phyloP scores from a whole-genome alignment of 2,797 vertebrate genomes.

The Molossus molossus region DNA sequence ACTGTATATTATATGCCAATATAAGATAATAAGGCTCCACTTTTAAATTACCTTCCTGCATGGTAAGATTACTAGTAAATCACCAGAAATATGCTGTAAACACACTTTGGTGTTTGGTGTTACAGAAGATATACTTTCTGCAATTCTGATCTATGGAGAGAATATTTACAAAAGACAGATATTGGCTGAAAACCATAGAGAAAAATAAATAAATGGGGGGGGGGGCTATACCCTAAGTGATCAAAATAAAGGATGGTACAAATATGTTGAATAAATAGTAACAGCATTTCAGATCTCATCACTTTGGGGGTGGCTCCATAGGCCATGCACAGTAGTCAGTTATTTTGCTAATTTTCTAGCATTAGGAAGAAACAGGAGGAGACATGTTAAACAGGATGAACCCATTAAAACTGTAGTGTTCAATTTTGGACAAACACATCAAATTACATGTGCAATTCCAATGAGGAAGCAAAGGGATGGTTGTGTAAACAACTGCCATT shows the following conservation, averaged over 20 bases:
- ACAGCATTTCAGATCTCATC: neutral
- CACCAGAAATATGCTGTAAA: neutral
- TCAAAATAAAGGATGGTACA: neutral
- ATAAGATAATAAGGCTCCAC: neutral
- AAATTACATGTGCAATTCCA: neutral
- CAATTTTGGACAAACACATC: neutral
- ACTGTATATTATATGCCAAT: neutral
- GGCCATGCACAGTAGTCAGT: neutral
- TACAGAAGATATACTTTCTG: conserved; percentile 11
- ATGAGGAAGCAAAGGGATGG: neutral
- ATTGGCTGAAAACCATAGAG: conserved; percentile 8
- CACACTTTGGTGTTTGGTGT: neutral
- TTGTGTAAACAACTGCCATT: neutral
- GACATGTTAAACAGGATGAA: conserved; percentile 33
- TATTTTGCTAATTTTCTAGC: neutral
- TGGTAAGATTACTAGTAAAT: neutral
- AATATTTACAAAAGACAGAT: conserved; percentile 6
- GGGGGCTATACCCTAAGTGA: neutral
- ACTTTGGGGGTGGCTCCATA: neutral
- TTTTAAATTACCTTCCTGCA: neutral
- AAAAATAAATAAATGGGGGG: neutral
- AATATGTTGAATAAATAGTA: conserved; percentile 2
- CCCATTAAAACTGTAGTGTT: neutral
- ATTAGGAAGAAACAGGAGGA: conserved; percentile 10
- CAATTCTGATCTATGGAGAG: neutral